phyloP scores from a whole-genome alignment of 2,113 vertebrate species.

The Nerophis lumbriciformis region DNA sequence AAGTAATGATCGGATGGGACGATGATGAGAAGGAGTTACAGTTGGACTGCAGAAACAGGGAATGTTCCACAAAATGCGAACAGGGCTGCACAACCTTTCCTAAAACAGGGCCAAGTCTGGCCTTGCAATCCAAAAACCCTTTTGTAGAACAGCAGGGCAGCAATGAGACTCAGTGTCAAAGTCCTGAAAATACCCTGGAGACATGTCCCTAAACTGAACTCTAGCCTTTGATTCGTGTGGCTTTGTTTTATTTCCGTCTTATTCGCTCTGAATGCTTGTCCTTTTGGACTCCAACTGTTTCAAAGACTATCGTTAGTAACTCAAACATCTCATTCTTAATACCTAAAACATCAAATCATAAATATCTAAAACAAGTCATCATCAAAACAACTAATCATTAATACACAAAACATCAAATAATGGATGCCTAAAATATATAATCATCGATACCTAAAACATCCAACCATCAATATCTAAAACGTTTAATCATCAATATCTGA shows the following conservation, averaged over 20 bases:
- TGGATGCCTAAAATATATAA: too few species aligned
- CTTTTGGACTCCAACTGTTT: not conserved
- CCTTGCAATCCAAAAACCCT: constrained; percentile 27
- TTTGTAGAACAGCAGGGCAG: constrained; percentile 13
- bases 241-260: constrained; percentile 5
- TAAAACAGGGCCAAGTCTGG: constrained; percentile 6
- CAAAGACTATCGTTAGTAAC: not conserved
- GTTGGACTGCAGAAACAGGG: not conserved
- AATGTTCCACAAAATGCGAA: not conserved
- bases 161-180: constrained; percentile 10
- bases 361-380: not conserved
- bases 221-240: not conserved
- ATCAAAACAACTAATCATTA: too few species aligned
- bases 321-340: not conserved
- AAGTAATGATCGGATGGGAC: not conserved
- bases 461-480: too few species aligned
- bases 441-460: too few species aligned
- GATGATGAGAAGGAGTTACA: not conserved
- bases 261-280: not conserved
- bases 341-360: not conserved
- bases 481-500: not conserved
- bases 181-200: constrained; percentile 14
- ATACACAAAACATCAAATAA: too few species aligned
- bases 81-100: constrained; percentile 1
- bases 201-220: constrained; percentile 24